Percentiles rank a stretch among this genome's conserved stretches.
phyloP scores from a whole-genome alignment of 2,888 invertebrate genomes.

The Scaptomyza flava region DNA sequence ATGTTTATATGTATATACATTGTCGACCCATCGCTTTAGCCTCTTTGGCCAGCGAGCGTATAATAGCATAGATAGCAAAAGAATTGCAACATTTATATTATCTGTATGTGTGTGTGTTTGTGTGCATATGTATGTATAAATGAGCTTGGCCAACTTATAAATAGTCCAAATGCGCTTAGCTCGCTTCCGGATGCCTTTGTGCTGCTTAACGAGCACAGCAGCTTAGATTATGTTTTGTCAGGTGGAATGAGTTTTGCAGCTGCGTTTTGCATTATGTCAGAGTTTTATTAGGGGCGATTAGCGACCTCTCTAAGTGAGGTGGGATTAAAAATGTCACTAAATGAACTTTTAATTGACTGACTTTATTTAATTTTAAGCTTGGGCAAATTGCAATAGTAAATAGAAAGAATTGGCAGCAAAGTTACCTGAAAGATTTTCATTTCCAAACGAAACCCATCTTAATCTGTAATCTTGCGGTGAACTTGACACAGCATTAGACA shows the following conservation, averaged over 20 bases:
- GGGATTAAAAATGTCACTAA: neutral
- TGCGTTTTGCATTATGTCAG: conserved; percentile 26
- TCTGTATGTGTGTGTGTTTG: conserved; percentile 24
- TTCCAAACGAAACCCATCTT: conserved; percentile 34
- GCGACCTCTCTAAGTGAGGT: neutral
- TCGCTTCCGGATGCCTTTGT: conserved; percentile 39
- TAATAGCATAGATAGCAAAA: neutral
- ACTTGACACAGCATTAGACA: conserved; percentile 33
- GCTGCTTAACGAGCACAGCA: conserved; percentile 28
- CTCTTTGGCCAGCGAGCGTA: neutral
- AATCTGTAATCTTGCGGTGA: conserved; percentile 47
- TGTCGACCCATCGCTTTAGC: conserved; percentile 15
- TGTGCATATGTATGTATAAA: conserved; percentile 7
- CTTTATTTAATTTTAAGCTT: neutral
- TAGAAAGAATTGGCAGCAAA: neutral
- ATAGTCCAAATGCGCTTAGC: conserved; percentile 50
- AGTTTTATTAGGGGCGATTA: neutral
- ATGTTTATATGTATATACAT: conserved; percentile 3
- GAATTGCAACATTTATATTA: conserved; percentile 8
- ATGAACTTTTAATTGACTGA: neutral
- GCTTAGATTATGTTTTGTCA: conserved; percentile 29
- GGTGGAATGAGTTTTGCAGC: conserved; percentile 27
- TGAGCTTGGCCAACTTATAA: conserved; percentile 7
- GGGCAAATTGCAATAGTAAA: neutral
- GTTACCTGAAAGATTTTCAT: neutral